phyloP scores from a whole-genome alignment of 1,140 invertebrate species.

The Trinorchestia longiramus region DNA sequence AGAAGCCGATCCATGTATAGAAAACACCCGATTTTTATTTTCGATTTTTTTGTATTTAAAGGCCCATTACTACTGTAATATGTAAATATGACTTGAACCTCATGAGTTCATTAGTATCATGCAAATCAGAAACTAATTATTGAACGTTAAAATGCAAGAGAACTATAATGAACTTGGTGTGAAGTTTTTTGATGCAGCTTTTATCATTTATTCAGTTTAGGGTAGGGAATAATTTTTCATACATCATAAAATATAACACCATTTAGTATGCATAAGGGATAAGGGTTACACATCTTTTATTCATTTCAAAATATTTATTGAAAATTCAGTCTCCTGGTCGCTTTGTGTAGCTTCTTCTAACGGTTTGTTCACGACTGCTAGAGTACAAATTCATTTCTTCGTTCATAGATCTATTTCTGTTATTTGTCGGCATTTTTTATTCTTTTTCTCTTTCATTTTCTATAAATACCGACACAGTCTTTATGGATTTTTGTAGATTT shows the following conservation, averaged over 20 bases:
- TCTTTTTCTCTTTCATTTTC: too few species aligned
- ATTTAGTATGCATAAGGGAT: not conserved
- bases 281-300: not conserved
- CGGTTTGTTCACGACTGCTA: not conserved
- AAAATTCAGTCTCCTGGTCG: not conserved
- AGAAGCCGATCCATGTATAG: not conserved
- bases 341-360: not conserved
- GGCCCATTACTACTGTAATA: not conserved
- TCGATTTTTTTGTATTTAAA: not conserved
- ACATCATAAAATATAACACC: not conserved
- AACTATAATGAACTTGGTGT: not conserved
- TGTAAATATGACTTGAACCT: not conserved
- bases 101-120: not conserved
- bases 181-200: not conserved
- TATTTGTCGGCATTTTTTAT: not conserved
- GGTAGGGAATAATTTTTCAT: not conserved
- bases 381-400: not conserved
- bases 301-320: not conserved
- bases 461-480: not conserved
- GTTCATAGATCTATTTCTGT: not conserved
- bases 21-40: not conserved
- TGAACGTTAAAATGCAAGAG: not conserved
- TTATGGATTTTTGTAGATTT: not conserved
- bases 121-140: not conserved
- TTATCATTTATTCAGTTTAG: not conserved